Evolutionary conservation across 2,888 invertebrate genomes (phyloP).

Genomic region (Hipparchia semele): DNA sequence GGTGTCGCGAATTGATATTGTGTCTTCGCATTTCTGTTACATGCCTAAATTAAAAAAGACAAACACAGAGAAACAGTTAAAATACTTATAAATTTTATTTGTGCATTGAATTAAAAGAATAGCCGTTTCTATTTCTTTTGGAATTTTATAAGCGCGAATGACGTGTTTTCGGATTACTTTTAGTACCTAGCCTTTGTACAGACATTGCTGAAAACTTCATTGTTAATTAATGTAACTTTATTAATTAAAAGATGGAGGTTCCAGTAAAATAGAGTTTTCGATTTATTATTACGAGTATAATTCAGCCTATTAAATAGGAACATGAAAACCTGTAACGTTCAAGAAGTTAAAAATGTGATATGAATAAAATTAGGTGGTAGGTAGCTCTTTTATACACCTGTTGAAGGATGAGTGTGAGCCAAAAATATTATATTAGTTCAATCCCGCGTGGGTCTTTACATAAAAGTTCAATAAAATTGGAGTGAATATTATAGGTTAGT

Average conservation of each 20-base stretch:
- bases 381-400: neutral
- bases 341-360: neutral
- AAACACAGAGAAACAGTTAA: too few relatives aligned
- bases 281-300: neutral
- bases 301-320: neutral
- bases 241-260: constrained; percentile 6
- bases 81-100: neutral
- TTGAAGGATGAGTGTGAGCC: neutral
- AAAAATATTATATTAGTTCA: neutral
- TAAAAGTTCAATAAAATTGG: too few relatives aligned
- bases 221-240: neutral
- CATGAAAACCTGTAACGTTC: neutral
- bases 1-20: too few relatives aligned
- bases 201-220: neutral
- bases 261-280: neutral
- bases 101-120: neutral
- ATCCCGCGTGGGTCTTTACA: neutral
- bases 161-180: neutral
- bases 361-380: constrained; percentile 1
- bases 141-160: neutral
- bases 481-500: too few relatives aligned
- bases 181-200: neutral
- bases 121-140: neutral
- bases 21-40: too few relatives aligned
- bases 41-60: too few relatives aligned